A percentile compares a stretch with the other conserved stretches of the same genome.
Conservation (phyloP, 2,888 invertebrate genomes). For the Keiferia lycopersicella region DNA sequence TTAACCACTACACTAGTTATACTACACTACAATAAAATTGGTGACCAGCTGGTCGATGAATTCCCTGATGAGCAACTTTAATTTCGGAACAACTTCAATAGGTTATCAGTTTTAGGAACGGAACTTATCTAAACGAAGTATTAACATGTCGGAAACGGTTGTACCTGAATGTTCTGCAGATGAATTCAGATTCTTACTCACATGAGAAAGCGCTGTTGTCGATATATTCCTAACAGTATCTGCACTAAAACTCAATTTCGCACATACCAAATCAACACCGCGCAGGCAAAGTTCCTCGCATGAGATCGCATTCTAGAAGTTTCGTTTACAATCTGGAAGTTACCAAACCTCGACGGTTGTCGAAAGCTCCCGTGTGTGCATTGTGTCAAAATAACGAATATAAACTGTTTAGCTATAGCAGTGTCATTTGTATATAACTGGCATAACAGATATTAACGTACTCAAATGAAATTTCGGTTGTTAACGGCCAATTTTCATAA, state of each 20-base stretch:
- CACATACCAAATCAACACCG: not conserved
- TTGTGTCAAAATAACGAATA: not conserved
- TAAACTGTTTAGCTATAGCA: not conserved
- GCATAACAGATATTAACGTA: too few relatives aligned
- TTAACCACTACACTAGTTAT: too few relatives aligned
- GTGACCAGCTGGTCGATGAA: too few relatives aligned
- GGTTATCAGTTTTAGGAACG: too few relatives aligned
- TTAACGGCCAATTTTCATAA: not conserved
- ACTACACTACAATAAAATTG: too few relatives aligned
- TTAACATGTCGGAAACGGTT: too few relatives aligned
- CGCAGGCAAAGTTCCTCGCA: conserved; percentile 1
- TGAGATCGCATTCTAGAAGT: not conserved
- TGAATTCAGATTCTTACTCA: too few relatives aligned
- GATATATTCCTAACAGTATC: not conserved
- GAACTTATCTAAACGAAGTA: too few relatives aligned
- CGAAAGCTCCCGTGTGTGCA: not conserved
- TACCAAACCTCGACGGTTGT: not conserved
- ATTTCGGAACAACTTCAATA: too few relatives aligned
- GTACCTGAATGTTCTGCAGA: too few relatives aligned
- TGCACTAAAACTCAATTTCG: not conserved
- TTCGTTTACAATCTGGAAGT: not conserved
- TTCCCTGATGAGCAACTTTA: too few relatives aligned
- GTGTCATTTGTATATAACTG: not conserved
- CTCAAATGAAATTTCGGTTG: too few relatives aligned
- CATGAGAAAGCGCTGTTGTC: not conserved